Conservation (phyloP, 2,888 invertebrate species). For the Latrodectus hesperus region DNA sequence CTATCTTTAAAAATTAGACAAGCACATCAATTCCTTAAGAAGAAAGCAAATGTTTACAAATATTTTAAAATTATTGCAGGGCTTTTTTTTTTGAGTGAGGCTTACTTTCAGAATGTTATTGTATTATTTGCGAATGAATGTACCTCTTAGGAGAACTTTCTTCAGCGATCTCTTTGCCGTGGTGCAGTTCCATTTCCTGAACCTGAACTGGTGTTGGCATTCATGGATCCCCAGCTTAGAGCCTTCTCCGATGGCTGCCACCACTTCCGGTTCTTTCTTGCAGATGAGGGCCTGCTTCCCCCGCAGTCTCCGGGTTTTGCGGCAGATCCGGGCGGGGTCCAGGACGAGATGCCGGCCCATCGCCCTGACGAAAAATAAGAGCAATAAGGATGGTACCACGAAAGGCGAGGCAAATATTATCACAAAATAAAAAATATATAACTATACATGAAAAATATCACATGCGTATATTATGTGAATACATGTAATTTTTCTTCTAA, state of each 20-base stretch:
- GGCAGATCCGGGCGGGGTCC: slow-evolving; percentile 91
- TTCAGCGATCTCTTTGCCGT: slow-evolving; percentile 86
- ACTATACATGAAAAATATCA: too few relatives aligned
- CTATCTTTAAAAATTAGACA: too few relatives aligned
- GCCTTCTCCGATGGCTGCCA: slow-evolving; percentile 87
- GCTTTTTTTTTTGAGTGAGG: not conserved
- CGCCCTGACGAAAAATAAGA: slow-evolving; percentile 73
- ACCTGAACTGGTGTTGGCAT: slow-evolving; percentile 90
- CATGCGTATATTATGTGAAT: too few relatives aligned
- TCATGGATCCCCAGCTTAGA: slow-evolving; percentile 88
- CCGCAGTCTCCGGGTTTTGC: slow-evolving; percentile 85
- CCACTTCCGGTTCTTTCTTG: slow-evolving; percentile 85
- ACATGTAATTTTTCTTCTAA: too few relatives aligned
- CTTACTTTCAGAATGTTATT: too few relatives aligned
- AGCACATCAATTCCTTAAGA: too few relatives aligned
- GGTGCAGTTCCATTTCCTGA: slow-evolving; percentile 92
- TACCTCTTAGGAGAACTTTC: slow-evolving; percentile 90
- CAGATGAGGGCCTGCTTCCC: slow-evolving; percentile 82
- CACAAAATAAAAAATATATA: too few relatives aligned
- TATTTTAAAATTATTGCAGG: not conserved
- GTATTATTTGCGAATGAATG: slow-evolving; percentile 72
- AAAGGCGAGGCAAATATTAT: not conserved
- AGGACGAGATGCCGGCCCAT: slow-evolving; percentile 86
- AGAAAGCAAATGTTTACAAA: not conserved
- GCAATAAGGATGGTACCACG: not conserved